Evolutionary conservation across 2,888 invertebrate species (phyloP).

Genomic region (Carcina quercana): DNA sequence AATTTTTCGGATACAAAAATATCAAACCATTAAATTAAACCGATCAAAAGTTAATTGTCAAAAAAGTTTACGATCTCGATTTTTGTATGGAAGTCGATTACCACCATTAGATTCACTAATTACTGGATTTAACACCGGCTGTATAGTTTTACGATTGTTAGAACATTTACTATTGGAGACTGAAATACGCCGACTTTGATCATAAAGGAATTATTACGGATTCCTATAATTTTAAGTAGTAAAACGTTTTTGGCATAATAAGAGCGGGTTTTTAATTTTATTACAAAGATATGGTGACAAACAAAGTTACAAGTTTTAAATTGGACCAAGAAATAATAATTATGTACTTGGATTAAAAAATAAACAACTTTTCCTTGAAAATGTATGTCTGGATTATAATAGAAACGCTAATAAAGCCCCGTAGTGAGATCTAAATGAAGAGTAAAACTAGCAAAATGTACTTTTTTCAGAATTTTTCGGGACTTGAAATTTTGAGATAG

Average conservation of each 20-base stretch:
- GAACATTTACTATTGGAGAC: conserved; percentile 52
- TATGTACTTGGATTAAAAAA: not conserved
- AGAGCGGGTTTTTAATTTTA: conserved; percentile 19
- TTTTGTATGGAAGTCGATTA: conserved; percentile 57
- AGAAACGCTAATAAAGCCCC: too few relatives aligned
- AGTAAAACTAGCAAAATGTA: too few relatives aligned
- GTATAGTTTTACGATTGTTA: conserved; percentile 59
- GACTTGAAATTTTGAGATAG: too few relatives aligned
- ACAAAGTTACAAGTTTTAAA: too few relatives aligned
- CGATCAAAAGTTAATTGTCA: conserved; percentile 12
- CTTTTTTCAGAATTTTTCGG: too few relatives aligned
- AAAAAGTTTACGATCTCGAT: conserved; percentile 42
- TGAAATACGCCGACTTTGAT: conserved; percentile 35
- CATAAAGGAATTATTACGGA: conserved; percentile 54
- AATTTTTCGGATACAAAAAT: too few relatives aligned
- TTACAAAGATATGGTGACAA: too few relatives aligned
- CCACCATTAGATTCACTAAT: conserved; percentile 68
- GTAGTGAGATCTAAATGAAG: too few relatives aligned
- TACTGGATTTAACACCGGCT: conserved; percentile 57
- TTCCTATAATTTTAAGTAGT: conserved; percentile 48
- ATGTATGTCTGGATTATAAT: too few relatives aligned
- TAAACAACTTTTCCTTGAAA: too few relatives aligned
- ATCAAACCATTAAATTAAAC: conserved; percentile 2
- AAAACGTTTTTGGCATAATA: conserved; percentile 35
- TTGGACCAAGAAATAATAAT: not conserved